A percentile compares a stretch with the other conserved stretches of the same genome.
Evolutionary conservation across 2,113 vertebrate species (phyloP).

Genomic region (Phycodurus eques): DNA sequence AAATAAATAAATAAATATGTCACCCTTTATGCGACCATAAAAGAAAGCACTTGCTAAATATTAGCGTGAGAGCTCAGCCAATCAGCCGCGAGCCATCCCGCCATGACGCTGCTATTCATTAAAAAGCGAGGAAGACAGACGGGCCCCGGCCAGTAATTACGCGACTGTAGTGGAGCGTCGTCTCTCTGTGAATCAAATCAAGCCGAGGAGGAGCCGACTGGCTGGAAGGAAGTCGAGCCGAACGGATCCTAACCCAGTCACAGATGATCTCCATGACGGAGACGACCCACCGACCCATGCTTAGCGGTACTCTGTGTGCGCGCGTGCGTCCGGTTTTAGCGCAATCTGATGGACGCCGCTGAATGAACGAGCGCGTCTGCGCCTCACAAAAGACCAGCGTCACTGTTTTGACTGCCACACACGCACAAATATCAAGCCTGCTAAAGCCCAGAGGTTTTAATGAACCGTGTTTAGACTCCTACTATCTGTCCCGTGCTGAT

Average conservation of each 20-base stretch:
- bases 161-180: not conserved
- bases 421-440: slow-evolving; percentile 9
- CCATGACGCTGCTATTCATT: not conserved
- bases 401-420: slow-evolving; percentile 56
- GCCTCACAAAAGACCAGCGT: slow-evolving; percentile 60
- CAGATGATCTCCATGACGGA: not conserved
- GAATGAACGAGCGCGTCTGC: slow-evolving; percentile 56
- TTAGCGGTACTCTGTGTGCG: not conserved
- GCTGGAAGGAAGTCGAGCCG: slow-evolving; percentile 32
- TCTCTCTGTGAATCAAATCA: not conserved
- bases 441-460: slow-evolving; percentile 9
- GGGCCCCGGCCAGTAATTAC: not conserved
- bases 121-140: not conserved
- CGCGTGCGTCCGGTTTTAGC: slow-evolving; percentile 10
- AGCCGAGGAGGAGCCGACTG: not conserved
- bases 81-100: not conserved
- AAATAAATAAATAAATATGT: slow-evolving; percentile 3
- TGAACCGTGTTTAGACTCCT: slow-evolving; percentile 7
- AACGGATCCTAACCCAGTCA: slow-evolving; percentile 23
- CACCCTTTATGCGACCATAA: not conserved
- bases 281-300: not conserved
- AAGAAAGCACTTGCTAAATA: not conserved
- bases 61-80: not conserved
- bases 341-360: slow-evolving; percentile 43
- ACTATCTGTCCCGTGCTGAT: not conserved